phyloP scores from a whole-genome alignment of 2,888 invertebrate genomes.

The Ormyrus labotus region DNA sequence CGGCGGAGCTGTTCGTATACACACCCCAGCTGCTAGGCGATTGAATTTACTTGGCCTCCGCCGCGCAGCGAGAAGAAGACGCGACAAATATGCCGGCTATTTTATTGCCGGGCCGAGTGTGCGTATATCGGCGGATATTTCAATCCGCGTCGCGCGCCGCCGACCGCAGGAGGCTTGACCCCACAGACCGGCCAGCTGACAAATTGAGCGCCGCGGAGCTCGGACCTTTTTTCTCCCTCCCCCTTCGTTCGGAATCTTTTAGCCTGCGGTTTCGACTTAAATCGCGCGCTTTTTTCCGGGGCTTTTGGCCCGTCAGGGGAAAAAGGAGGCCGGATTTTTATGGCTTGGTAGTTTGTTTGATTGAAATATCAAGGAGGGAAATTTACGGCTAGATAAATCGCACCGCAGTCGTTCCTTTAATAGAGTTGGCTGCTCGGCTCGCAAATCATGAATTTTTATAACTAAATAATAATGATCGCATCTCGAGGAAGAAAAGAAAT shows the following conservation, averaged over 20 bases:
- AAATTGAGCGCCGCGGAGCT: conserved; percentile 66
- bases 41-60: too few species aligned
- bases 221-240: conserved; percentile 27
- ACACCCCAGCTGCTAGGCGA: too few species aligned
- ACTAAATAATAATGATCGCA: too few species aligned
- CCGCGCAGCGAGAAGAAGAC: neutral
- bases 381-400: neutral
- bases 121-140: conserved; percentile 65
- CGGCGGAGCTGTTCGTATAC: too few species aligned
- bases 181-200: conserved; percentile 55
- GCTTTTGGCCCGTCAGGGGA: neutral
- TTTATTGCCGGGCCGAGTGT: conserved; percentile 66
- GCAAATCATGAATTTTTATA: neutral
- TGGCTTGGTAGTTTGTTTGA: too few species aligned
- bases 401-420: neutral
- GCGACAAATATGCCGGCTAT: conserved; percentile 68
- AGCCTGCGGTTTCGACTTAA: conserved; percentile 26
- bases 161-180: conserved; percentile 28
- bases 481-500: too few species aligned
- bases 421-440: too few species aligned
- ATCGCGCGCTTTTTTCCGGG: conserved; percentile 10
- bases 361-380: too few species aligned
- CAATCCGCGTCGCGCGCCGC: conserved; percentile 59
- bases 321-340: conserved; percentile 7
- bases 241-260: conserved; percentile 23